A percentile compares a stretch with the other conserved stretches of the same genome.
These are phyloP conservation scores for Aldabrachelys gigantea DNA, from an alignment of 2,113 vertebrate genomes.

Conservation along the genomic window DNA sequence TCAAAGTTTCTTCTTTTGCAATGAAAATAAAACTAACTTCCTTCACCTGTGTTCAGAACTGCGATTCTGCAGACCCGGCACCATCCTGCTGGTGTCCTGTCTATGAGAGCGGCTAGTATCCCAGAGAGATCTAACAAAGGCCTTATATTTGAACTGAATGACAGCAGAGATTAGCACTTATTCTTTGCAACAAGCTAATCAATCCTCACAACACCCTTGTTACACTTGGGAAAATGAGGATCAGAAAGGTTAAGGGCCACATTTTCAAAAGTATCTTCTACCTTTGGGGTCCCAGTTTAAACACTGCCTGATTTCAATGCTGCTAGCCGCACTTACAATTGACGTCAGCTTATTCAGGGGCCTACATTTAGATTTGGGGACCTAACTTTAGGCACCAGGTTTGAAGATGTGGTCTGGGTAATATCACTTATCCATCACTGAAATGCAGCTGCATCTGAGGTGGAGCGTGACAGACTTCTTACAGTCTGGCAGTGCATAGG, in stretches of 20 bases:
- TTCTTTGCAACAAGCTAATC: rapidly evolving
- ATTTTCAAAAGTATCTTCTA: neutral
- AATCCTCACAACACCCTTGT: neutral
- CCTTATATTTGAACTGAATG: rapidly evolving
- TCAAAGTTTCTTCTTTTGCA: neutral
- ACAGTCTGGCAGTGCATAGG: rapidly evolving
- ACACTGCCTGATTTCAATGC: neutral
- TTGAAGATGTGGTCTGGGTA: neutral
- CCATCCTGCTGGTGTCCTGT: neutral
- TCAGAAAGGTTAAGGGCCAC: rapidly evolving
- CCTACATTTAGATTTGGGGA: neutral
- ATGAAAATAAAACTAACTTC: neutral
- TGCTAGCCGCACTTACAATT: neutral
- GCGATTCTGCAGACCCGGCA: neutral
- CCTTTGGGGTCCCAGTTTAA: neutral
- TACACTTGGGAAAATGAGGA: neutral
- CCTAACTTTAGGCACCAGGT: neutral
- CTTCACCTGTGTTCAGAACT: neutral
- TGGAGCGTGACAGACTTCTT: rapidly evolving
- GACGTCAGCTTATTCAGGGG: neutral
- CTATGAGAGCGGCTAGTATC: neutral
- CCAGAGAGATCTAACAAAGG: neutral
- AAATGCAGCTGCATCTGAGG: rapidly evolving
- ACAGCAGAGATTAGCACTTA: rapidly evolving
- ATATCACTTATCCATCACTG: neutral